Evolutionary conservation across 2,797 vertebrate species (phyloP), one percentile per base, ranked within the genome.

Genomic region (Amblyopsis hoosieri): DNA sequence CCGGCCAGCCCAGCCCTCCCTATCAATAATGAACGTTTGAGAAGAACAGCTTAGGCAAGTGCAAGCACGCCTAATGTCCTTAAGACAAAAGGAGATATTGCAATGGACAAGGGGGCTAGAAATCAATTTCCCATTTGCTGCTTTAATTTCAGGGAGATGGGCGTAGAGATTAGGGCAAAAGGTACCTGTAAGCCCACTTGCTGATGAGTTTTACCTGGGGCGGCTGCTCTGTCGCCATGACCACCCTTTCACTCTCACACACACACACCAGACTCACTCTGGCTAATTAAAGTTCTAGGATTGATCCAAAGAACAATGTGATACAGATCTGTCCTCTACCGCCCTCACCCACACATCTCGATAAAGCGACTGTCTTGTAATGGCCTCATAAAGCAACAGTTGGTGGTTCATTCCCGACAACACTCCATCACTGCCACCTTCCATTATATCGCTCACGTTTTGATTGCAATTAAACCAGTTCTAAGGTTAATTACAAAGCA

Each of bases 41-140:
- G 23, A 90, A 92, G 89, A 93, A 91, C 89, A 91, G 91, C 91
- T 93, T 92, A 91, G 90, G 88, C 84, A 87, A 88, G 89, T 91
- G 88, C 88, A 89, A 91, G 89, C 84, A 87, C 80, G 77, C 87
- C 90, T 93, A 91, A 92, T 92, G 92, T 93, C 90, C 91, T 93
- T 91, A 92, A 93, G 90, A 94, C 93, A 94, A 93, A 93, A 91
- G 89, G 89, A 94, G 93, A 93, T 93, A 93, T 93, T 93, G 92
- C 90, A 83, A 84, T 72, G 78, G 93, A 92, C 89, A 87, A 83
- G 79, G 85, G 83, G 86, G 86, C 84, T 86, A 91, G 91, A 94
- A 93, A 94, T 94, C 93, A 93, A 93, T 94, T 94, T 93, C 91
- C 93, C 92, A 94, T 94, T 94, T 94, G 89, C 92, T 66, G 89